Percentiles rank a stretch among this genome's conserved stretches.
Conservation (phyloP, 2,888 invertebrate genomes). For the Lapara coniferarum region DNA sequence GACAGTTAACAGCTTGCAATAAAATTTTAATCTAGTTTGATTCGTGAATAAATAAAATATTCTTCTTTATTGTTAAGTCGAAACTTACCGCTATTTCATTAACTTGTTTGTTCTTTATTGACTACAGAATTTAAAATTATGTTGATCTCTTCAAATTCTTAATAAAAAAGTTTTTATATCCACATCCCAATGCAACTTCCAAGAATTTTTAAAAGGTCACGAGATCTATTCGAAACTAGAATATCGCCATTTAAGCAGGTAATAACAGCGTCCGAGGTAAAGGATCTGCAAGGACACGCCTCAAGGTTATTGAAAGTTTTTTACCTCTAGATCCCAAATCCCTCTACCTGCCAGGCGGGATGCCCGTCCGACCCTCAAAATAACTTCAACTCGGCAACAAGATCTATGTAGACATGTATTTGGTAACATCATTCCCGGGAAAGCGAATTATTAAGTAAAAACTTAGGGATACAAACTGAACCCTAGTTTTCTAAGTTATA, state of each 20-base stretch:
- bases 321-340: conserved; percentile 27
- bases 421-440: background rate
- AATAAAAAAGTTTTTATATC: background rate
- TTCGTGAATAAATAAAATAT: too few species aligned
- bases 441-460: background rate
- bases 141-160: background rate
- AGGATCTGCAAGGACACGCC: conserved; percentile 26
- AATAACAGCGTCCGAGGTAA: conserved; percentile 21
- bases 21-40: too few species aligned
- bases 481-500: too few species aligned
- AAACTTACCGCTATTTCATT: too few species aligned
- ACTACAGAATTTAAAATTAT: background rate
- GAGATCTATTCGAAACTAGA: conserved; percentile 14
- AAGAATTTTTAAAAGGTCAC: conserved; percentile 13
- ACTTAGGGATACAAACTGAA: background rate
- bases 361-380: conserved; percentile 8
- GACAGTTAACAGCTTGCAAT: too few species aligned
- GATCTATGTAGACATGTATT: conserved; percentile 5
- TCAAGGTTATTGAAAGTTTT: conserved; percentile 29
- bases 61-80: too few species aligned
- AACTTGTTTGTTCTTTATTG: too few species aligned
- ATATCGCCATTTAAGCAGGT: conserved; percentile 16
- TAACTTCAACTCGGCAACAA: conserved; percentile 11
- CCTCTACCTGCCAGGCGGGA: conserved; percentile 26
- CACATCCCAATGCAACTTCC: conserved; percentile 5